Evolutionary conservation across 2,797 vertebrate species (phyloP), one percentile per base, ranked within the genome.

Genomic region (Anguilla obscura): DNA sequence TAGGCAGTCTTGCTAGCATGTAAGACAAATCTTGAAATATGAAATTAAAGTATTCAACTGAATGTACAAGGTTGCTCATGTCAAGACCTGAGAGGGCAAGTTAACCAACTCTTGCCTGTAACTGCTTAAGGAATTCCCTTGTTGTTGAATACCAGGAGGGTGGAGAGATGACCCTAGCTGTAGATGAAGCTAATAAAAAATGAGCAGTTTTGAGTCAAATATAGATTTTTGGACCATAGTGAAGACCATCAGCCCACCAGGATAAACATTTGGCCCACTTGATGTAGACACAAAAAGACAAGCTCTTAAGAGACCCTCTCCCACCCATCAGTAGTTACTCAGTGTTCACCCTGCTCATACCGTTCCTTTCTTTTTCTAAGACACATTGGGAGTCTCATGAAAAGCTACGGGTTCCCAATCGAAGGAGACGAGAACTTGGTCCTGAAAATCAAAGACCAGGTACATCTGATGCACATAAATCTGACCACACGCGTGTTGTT

Each of bases 401-500:
- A 90, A 79, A 90, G 36, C 60, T 91, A 93, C 85, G 91, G 93
- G 36, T 93, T 93, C 90, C 91, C 93, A 89, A 91, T 90, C 30
- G 89, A 93, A 54, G 90, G 89, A 83, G 91, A 95, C 14, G 90
- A 92, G 85, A 93, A 93, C 86, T 89, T 93, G 90, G 85, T 94
- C 87, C 89, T 93, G 69, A 89, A 93, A 56, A 94, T 96, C 89
- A 95, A 93, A 90, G 88, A 94, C 24, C 94, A 92, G 94, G 95
- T 96, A 91, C 87, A 45, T 85, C 58, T 85, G 16, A 27, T 85
- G 21, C 74, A 52, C 10, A 24, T 52, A 8, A 30, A 7, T n/a
- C 52, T 50, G 30, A 27, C 14, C 45, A 27, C 40, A 50, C n/a
- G 36, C 10, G 16, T 24, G 18, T 40, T 79, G 24, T n/a, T 83